phyloP scores from a whole-genome alignment of 2,113 vertebrate genomes.

The Platysteira castanea region DNA sequence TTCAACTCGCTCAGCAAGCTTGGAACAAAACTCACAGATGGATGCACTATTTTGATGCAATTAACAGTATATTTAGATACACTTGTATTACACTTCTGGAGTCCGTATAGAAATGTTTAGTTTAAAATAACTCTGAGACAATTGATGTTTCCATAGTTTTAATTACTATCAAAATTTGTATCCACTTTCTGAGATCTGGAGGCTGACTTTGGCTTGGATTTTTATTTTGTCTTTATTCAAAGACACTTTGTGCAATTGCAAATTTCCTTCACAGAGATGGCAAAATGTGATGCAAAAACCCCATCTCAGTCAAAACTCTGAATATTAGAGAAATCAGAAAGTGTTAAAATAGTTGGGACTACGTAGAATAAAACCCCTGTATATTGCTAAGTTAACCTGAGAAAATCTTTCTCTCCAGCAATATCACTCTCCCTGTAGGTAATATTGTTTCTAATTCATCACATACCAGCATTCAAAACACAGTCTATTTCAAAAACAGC shows the following conservation, averaged over 20 bases:
- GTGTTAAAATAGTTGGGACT: constrained; percentile 26
- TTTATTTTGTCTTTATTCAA: constrained; percentile 37
- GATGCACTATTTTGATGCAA: constrained; percentile 47
- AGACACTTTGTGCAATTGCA: not conserved
- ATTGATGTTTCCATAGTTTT: constrained; percentile 31
- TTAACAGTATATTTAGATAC: constrained; percentile 59
- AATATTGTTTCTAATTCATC: constrained; percentile 27
- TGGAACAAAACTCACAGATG: constrained; percentile 61
- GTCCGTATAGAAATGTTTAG: constrained; percentile 45
- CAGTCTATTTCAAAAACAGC: constrained; percentile 29
- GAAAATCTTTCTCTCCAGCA: constrained; percentile 29
- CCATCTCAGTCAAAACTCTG: not conserved
- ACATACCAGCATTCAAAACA: constrained; percentile 32
- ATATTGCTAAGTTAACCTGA: constrained; percentile 42
- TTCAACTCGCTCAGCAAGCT: constrained; percentile 37
- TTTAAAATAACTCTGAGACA: constrained; percentile 60
- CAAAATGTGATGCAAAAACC: not conserved
- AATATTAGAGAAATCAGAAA: constrained; percentile 19
- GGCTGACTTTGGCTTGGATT: not conserved
- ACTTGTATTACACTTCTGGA: constrained; percentile 25
- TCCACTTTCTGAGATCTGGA: not conserved
- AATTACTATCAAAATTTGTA: constrained; percentile 36
- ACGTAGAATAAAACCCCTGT: not conserved
- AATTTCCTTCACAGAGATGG: not conserved
- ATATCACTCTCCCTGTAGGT: not conserved